phyloP scores from a whole-genome alignment of 2,113 vertebrate species.

The Pan paniscus region DNA sequence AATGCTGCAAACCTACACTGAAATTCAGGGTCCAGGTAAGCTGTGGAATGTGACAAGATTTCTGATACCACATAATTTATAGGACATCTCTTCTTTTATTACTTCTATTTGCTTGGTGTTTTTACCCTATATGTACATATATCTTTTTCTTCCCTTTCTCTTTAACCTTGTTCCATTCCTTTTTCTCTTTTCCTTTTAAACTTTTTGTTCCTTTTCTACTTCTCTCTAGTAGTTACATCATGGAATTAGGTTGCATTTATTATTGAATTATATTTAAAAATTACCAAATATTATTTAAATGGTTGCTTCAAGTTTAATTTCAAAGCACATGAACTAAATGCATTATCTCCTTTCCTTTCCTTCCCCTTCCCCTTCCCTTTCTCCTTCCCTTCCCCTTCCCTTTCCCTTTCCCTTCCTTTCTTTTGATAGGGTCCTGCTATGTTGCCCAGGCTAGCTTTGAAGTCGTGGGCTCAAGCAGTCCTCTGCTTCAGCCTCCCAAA shows the following conservation, averaged over 20 bases:
- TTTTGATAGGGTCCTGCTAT: no score
- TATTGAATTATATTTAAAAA: slow-evolving; percentile 42
- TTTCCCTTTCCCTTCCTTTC: no score
- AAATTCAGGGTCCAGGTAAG: not conserved
- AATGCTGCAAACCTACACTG: not conserved
- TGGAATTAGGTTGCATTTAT: slow-evolving; percentile 15
- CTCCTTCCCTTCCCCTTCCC: no score
- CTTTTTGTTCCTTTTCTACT: not conserved
- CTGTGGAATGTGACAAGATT: not conserved
- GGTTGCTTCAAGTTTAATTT: slow-evolving; percentile 28
- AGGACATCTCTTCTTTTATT: not conserved
- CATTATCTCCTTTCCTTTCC: not conserved
- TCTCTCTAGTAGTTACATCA: not conserved
- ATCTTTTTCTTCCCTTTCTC: not conserved
- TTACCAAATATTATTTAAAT: not conserved
- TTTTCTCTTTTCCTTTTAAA: slow-evolving; percentile 10
- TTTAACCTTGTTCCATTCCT: not conserved
- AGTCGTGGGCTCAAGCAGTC: no score
- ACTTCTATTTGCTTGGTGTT: not conserved
- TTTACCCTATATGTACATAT: not conserved
- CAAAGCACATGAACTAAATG: slow-evolving; percentile 6
- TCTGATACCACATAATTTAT: not conserved
- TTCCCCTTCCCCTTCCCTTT: no score
- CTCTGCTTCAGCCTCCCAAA: no score
- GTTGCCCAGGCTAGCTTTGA: no score